These are phyloP conservation scores for Andrena praecox DNA, from an alignment of 2,888 invertebrate genomes.

Conservation along the genomic window DNA sequence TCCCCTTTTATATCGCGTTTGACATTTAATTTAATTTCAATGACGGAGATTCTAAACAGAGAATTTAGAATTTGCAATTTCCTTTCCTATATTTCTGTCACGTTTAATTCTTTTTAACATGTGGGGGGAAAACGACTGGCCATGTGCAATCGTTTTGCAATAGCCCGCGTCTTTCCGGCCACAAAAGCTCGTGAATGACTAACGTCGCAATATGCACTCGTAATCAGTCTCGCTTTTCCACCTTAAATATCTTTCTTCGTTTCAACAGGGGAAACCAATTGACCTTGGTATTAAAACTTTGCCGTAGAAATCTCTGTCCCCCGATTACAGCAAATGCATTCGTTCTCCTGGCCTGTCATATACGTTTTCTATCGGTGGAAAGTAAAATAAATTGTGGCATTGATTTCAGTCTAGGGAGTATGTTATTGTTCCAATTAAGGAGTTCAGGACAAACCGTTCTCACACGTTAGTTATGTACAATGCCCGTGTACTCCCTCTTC, in stretches of 20 bases:
- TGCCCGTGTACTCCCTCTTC: neutral
- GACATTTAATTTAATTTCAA: neutral
- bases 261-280: no score
- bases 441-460: constrained; percentile 47
- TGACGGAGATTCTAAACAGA: neutral
- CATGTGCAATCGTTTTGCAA: constrained; percentile 27
- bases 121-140: constrained; percentile 44
- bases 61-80: neutral
- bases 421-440: constrained; percentile 53
- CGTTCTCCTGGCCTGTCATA: neutral
- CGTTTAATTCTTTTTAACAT: constrained; percentile 24
- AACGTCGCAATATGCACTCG: no score
- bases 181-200: neutral
- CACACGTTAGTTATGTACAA: constrained; percentile 23
- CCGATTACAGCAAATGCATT: neutral
- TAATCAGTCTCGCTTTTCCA: constrained; percentile 15
- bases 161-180: neutral
- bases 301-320: neutral
- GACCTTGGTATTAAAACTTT: neutral
- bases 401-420: constrained; percentile 34
- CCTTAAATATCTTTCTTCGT: neutral
- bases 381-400: constrained; percentile 58
- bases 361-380: constrained; percentile 25
- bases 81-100: constrained; percentile 51
- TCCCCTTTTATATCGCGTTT: neutral